Percentiles rank a stretch among this genome's conserved stretches.
These are phyloP conservation scores for Gadus macrocephalus DNA, from an alignment of 2,113 vertebrate species.

Conservation along the genomic window DNA sequence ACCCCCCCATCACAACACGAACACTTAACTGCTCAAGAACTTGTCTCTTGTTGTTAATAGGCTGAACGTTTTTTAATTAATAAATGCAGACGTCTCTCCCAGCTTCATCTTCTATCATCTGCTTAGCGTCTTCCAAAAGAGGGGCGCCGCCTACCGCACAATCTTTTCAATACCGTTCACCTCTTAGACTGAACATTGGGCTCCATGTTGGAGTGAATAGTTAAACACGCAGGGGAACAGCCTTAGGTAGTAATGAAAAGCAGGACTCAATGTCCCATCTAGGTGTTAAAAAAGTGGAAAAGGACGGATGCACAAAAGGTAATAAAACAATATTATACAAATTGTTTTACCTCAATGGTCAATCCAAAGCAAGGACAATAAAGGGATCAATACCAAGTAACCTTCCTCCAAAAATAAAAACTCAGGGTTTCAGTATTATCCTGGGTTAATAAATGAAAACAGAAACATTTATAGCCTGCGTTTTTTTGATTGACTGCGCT, in stretches of 20 bases:
- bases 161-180: slow-evolving; percentile 20
- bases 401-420: no score
- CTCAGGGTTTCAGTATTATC: no score
- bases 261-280: slow-evolving; percentile 16
- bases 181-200: not conserved
- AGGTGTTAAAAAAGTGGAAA: slow-evolving; percentile 6
- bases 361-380: no score
- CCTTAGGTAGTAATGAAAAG: slow-evolving; percentile 19
- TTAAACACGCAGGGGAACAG: not conserved
- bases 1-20: slow-evolving; percentile 39
- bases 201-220: slow-evolving; percentile 20
- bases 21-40: slow-evolving; percentile 25
- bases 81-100: no score
- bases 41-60: slow-evolving; percentile 45
- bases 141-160: slow-evolving; percentile 3
- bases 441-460: no score
- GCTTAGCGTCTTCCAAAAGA: not conserved
- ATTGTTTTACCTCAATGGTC: no score
- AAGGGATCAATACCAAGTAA: no score
- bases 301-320: not conserved
- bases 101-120: not conserved
- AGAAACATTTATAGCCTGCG: no score
- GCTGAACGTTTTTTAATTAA: not conserved
- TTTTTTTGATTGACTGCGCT: no score
- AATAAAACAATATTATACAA: no score